Conservation (phyloP, 23 tunicate genomes). For the Botrylloides violaceus region DNA sequence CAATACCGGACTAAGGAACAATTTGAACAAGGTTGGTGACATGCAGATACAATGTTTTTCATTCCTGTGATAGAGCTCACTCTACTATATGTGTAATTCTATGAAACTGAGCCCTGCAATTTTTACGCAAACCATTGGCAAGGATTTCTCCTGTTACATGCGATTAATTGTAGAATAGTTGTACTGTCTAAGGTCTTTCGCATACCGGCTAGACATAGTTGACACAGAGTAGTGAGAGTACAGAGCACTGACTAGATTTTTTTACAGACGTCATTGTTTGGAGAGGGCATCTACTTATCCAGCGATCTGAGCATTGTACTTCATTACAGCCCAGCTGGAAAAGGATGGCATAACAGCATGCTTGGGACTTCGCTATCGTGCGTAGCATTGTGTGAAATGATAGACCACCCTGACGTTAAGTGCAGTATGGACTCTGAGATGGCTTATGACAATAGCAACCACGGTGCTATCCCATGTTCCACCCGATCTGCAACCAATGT, state of each 20-base stretch:
- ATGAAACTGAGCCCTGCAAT: no score
- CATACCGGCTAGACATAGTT: no score
- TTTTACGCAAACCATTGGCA: no score
- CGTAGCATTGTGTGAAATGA: conserved; percentile 73
- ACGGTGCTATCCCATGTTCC: background rate
- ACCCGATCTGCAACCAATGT: background rate
- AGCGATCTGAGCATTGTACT: conserved; percentile 44
- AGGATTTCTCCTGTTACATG: no score
- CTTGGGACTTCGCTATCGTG: conserved; percentile 62
- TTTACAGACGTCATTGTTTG: conserved; percentile 60
- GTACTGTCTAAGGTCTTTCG: no score
- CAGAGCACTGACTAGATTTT: background rate
- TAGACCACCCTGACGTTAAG: conserved; percentile 84
- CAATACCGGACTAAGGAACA: conserved; percentile 49
- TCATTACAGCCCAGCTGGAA: conserved; percentile 48
- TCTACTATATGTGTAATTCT: no score
- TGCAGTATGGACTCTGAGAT: conserved; percentile 29
- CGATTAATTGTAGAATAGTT: no score
- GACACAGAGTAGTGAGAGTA: no score
- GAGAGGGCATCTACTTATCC: conserved; percentile 88
- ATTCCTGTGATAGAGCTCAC: background rate
- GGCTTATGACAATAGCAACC: background rate
- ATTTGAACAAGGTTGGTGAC: conserved; percentile 58
- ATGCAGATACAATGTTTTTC: background rate
- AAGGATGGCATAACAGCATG: conserved; percentile 41